Evolutionary conservation across 92 coral and sea anemone species (phyloP).

Genomic region (Plumapathes pennacea): DNA sequence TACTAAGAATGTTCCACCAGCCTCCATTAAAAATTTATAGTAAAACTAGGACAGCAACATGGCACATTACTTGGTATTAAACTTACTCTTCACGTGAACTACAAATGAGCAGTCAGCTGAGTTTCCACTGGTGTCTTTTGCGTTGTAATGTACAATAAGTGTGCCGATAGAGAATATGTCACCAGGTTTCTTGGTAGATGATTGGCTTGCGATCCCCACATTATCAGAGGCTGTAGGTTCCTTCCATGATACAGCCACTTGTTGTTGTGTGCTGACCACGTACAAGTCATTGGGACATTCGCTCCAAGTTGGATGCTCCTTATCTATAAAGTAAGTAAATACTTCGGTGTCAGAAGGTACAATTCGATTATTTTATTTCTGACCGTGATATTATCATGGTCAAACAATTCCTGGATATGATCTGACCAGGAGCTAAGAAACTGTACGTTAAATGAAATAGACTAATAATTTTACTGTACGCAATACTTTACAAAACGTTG

Average conservation of each 20-base stretch:
- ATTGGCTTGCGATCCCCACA: constrained; percentile 35
- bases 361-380: not conserved
- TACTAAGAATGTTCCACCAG: too few relatives aligned
- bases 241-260: constrained; percentile 58
- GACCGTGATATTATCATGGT: too few relatives aligned
- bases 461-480: too few relatives aligned
- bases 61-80: not conserved
- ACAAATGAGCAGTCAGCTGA: constrained; percentile 32
- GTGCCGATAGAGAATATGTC: constrained; percentile 53
- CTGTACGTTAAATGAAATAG: too few relatives aligned
- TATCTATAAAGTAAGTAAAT: constrained; percentile 31
- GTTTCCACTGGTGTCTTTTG: constrained; percentile 44
- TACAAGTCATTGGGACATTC: constrained; percentile 55
- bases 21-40: too few relatives aligned
- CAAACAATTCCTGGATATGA: too few relatives aligned
- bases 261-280: constrained; percentile 9
- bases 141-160: constrained; percentile 37
- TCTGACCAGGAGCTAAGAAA: too few relatives aligned
- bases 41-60: too few relatives aligned
- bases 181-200: constrained; percentile 57
- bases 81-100: constrained; percentile 60
- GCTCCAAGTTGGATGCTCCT: constrained; percentile 44
- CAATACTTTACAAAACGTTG: too few relatives aligned
- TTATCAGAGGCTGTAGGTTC: constrained; percentile 76
- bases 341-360: not conserved